A percentile compares a stretch with the other conserved stretches of the same genome.
These are phyloP conservation scores for Hyalella azteca DNA, from an alignment of 2,888 invertebrate species.

Conservation along the genomic window DNA sequence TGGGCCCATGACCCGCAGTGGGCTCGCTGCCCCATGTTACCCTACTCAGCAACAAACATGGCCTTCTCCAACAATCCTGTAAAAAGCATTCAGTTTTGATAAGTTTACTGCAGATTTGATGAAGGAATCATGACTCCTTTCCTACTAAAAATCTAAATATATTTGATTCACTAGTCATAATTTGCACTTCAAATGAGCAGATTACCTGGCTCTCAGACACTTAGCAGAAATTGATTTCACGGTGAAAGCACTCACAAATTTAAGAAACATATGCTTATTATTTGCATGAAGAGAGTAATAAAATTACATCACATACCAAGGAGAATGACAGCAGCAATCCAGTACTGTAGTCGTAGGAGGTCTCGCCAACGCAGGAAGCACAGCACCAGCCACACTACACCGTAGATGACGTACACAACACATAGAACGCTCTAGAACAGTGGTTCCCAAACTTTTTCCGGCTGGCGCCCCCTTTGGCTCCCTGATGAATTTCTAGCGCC, in stretches of 20 bases:
- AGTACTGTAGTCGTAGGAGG: constrained; percentile 88
- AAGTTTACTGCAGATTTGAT: too few relatives aligned
- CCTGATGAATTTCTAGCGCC: too few relatives aligned
- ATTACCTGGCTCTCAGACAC: background rate
- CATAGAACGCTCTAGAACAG: constrained; percentile 91
- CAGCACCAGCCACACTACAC: constrained; percentile 80
- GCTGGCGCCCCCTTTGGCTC: too few relatives aligned
- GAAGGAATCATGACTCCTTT: too few relatives aligned
- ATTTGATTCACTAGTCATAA: too few relatives aligned
- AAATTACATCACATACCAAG: constrained; percentile 70
- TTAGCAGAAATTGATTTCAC: background rate
- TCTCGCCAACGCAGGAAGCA: constrained; percentile 90
- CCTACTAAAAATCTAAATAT: too few relatives aligned
- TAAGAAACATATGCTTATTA: background rate
- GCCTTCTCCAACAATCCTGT: constrained; percentile 78
- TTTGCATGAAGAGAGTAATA: background rate
- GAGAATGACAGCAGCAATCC: constrained; percentile 91
- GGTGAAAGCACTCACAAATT: background rate
- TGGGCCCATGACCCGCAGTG: too few relatives aligned
- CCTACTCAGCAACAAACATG: constrained; percentile 88
- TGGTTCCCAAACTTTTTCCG: too few relatives aligned
- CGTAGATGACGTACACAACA: constrained; percentile 81
- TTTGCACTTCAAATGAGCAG: background rate
- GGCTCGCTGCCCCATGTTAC: too few relatives aligned
- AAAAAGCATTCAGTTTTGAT: background rate